phyloP scores from a whole-genome alignment of 2,113 vertebrate genomes.

The Ia io region DNA sequence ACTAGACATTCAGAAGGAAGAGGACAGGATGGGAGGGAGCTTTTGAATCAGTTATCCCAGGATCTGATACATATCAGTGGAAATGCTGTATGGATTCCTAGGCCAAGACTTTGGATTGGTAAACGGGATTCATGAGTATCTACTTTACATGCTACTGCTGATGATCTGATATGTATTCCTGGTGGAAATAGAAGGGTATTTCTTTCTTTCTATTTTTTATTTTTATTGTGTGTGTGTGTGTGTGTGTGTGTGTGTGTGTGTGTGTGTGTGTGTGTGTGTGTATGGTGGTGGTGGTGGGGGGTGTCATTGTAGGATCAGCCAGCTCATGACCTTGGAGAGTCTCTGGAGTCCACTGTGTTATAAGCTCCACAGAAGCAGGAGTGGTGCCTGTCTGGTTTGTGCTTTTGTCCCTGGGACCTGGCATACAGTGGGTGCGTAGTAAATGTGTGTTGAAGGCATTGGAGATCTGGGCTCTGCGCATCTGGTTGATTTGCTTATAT shows the following conservation, averaged over 20 bases:
- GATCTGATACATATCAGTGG: background rate
- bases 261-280: background rate
- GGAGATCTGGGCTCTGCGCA: background rate
- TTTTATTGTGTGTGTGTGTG: background rate
- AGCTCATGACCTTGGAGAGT: background rate
- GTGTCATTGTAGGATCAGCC: background rate
- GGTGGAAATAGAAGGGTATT: background rate
- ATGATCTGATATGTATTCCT: background rate
- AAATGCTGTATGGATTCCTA: background rate
- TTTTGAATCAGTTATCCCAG: background rate
- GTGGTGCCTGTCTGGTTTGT: background rate
- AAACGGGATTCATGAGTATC: background rate
- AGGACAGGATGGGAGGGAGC: background rate
- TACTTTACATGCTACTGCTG: background rate
- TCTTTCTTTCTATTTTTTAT: background rate
- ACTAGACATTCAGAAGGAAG: background rate
- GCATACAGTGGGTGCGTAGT: background rate
- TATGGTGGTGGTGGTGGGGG: too few relatives aligned
- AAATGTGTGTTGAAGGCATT: background rate
- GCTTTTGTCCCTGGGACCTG: background rate
- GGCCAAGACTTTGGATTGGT: background rate
- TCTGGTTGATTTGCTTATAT: conserved; percentile 15
- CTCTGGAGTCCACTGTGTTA: background rate
- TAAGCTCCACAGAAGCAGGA: background rate
- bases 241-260: background rate